phyloP scores from a whole-genome alignment of 2,797 vertebrate species.

The Danio jaintianensis region DNA sequence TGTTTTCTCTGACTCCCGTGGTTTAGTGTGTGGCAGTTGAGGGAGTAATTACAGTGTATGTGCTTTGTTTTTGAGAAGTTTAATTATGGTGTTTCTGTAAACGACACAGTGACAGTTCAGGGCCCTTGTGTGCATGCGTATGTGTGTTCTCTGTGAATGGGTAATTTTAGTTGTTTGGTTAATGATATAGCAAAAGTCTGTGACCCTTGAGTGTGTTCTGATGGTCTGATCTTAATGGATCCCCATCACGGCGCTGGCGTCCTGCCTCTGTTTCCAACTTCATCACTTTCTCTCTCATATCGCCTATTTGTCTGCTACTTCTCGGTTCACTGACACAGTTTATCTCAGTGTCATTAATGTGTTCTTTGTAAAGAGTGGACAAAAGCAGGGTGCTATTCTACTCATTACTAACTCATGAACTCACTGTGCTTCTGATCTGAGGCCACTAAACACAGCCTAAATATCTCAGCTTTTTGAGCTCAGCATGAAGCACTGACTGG shows the following conservation, averaged over 20 bases:
- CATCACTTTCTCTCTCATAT: constrained; percentile 29
- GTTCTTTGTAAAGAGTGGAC: constrained; percentile 46
- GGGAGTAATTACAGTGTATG: constrained; percentile 82
- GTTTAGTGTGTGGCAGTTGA: constrained; percentile 78
- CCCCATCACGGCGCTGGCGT: constrained; percentile 32
- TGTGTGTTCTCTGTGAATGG: constrained; percentile 50
- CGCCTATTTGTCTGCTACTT: constrained; percentile 14
- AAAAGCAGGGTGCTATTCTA: constrained; percentile 40
- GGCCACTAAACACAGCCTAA: constrained; percentile 25
- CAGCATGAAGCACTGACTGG: not conserved
- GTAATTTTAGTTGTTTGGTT: constrained; percentile 52
- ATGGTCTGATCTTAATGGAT: constrained; percentile 42
- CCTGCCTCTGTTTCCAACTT: constrained; percentile 18
- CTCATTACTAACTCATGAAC: constrained; percentile 32
- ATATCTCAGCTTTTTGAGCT: constrained; percentile 9
- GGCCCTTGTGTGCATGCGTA: constrained; percentile 72
- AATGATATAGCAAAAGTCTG: constrained; percentile 72
- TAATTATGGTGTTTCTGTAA: constrained; percentile 84
- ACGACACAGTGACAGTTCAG: constrained; percentile 57
- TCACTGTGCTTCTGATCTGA: constrained; percentile 18
- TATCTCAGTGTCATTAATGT: constrained; percentile 52
- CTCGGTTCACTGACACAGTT: constrained; percentile 35
- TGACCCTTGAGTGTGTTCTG: constrained; percentile 55
- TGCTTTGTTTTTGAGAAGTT: constrained; percentile 83
- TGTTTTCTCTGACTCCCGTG: constrained; percentile 75